phyloP scores from a whole-genome alignment of 2,113 vertebrate genomes.

The Glareola pratincola region DNA sequence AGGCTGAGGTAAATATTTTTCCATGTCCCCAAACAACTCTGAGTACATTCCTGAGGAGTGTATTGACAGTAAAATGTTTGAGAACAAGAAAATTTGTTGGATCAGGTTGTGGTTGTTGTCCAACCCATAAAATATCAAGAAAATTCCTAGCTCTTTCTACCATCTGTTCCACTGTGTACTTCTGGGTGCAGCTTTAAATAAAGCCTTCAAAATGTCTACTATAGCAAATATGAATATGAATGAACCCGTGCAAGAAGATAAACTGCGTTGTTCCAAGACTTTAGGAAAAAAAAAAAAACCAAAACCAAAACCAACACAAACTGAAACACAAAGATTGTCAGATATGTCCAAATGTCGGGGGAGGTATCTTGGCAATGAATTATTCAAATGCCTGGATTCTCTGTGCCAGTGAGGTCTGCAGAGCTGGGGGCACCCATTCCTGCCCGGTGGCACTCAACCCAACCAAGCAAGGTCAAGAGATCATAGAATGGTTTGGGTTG shows the following conservation, averaged over 20 bases:
- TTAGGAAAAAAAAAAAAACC: not conserved
- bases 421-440: not conserved
- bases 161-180: constrained; percentile 16
- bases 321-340: not conserved
- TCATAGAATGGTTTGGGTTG: too few relatives aligned
- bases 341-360: not conserved
- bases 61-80: constrained; percentile 58
- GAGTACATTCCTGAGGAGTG: constrained; percentile 56
- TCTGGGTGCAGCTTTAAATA: constrained; percentile 5
- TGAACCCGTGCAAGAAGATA: not conserved
- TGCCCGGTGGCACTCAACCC: not conserved
- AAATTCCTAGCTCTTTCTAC: constrained; percentile 32
- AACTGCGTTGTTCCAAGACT: not conserved
- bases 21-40: constrained; percentile 65
- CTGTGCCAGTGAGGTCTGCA: not conserved
- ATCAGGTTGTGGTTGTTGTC: constrained; percentile 54
- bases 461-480: not conserved
- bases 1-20: constrained; percentile 71
- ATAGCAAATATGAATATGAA: not conserved
- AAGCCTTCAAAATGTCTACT: not conserved
- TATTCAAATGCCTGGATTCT: not conserved
- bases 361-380: not conserved
- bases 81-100: constrained; percentile 63
- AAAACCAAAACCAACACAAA: too few relatives aligned
- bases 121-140: constrained; percentile 23